Percentiles rank a stretch among this genome's conserved stretches.
Conservation (phyloP, 2,888 invertebrate genomes). For the Lypha dubia region DNA sequence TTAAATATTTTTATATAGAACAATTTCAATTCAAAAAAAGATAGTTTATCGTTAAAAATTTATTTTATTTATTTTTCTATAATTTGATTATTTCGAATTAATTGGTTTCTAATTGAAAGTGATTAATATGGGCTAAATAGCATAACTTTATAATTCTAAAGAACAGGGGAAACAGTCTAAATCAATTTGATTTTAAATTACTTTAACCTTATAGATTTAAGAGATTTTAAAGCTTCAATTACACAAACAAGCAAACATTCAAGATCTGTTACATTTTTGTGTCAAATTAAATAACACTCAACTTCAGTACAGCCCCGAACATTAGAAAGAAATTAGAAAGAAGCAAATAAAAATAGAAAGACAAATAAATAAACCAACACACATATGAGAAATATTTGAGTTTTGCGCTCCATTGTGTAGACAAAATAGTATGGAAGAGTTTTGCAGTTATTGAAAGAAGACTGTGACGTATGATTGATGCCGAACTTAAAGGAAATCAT, state of each 20-base stretch:
- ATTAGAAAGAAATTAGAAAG: neutral
- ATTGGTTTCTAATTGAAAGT: too few species aligned
- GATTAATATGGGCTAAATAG: too few species aligned
- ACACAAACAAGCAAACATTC: neutral
- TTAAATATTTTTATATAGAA: too few species aligned
- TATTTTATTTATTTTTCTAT: too few species aligned
- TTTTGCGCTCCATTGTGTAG: neutral
- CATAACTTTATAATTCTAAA: too few species aligned
- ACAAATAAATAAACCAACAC: neutral
- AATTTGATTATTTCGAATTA: too few species aligned
- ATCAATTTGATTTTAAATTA: too few species aligned
- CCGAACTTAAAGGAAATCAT: neutral
- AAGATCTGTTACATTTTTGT: neutral
- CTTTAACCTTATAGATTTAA: neutral
- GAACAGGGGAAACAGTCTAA: too few species aligned
- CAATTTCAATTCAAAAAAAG: too few species aligned
- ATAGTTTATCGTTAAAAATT: too few species aligned
- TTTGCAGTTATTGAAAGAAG: neutral
- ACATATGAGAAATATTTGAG: neutral
- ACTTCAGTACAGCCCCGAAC: neutral
- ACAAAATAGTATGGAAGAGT: too few species aligned
- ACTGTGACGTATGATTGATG: conserved; percentile 55
- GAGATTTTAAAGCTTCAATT: neutral
- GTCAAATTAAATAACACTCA: neutral
- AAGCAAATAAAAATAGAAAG: neutral